Base-by-base conservation (phyloP, 2,797 vertebrate species). In the Myotis planiceps region DNA sequence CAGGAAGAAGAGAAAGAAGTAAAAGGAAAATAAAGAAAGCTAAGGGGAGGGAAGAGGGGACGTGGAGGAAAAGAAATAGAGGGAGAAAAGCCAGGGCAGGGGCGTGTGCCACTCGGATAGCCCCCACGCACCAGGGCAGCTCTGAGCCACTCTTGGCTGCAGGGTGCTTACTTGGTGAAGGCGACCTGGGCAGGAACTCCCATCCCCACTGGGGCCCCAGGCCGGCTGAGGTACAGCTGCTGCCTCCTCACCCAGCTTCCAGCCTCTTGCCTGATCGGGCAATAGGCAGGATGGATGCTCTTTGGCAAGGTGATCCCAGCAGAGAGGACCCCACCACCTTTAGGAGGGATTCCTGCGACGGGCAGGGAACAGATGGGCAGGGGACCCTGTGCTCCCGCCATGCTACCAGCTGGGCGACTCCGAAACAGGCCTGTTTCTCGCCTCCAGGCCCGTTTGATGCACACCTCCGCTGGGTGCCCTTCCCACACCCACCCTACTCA, bases 241-340 rank as follows among this genome's bases (percentile, higher is more conserved):
- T 25, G 84, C 80, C 75, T 90, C 93, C 2, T 14, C 78, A 68
- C 39, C 10, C 14, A 39, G 58, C 9, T 47, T 92, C 92, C 83
- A 94, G 95, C 47, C 80, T 96, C 96, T 81, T 94, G 96, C 96
- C 93, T 63, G 92, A 96, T 84, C 42, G 79, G 37, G 42, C 19
- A 3, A 88, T 87, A 88, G 82, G 37, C 0, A 0, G 76, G 49
- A 94, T 23, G 25, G 80, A 92, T 92, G 89, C 83, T 93, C 71
- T 97, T 96, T 95, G 94, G 90, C 95, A 96, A 91, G 71, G 51
- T 96, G 65, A 95, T 15, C 12, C 49, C 65, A 19, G 14, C 51
- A 12, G 47, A 55, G 58, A 49, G 68, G 39, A 29, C 58, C 79
- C 63, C 34, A 47, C 49, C 53, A 85, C 37, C 68, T 95, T 75